These are phyloP conservation scores for Andrena haemorrhoa DNA, from an alignment of 2,888 invertebrate species.

Conservation along the genomic window DNA sequence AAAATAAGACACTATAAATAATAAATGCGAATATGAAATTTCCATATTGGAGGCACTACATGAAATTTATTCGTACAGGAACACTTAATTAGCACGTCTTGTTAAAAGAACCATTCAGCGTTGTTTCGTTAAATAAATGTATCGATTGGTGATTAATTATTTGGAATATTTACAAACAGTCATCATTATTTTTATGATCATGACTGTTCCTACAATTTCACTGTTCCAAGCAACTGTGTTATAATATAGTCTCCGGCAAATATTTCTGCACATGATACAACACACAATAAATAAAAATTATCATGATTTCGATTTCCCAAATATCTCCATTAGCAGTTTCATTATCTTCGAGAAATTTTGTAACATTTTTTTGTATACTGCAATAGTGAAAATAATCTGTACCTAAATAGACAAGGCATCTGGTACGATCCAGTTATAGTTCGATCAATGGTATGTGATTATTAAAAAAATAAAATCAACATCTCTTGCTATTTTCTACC, in stretches of 20 bases:
- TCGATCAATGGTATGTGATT: background rate
- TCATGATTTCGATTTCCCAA: constrained; percentile 10
- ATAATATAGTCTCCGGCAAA: background rate
- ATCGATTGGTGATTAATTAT: constrained; percentile 9
- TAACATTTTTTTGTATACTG: background rate
- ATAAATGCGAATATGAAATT: constrained; percentile 4
- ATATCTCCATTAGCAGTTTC: constrained; percentile 16
- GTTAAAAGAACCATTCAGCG: background rate
- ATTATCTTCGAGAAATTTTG: constrained; percentile 4
- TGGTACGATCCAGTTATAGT: constrained; percentile 3
- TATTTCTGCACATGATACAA: background rate
- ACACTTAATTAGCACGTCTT: constrained; percentile 5
- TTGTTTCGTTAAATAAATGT: background rate
- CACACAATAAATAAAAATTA: constrained; percentile 10
- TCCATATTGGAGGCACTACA: constrained; percentile 15
- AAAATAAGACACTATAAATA: constrained; percentile 11
- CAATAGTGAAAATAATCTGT: constrained; percentile 33
- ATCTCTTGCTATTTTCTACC: background rate
- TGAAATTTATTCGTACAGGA: constrained; percentile 18
- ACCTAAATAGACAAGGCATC: constrained; percentile 28
- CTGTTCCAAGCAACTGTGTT: background rate
- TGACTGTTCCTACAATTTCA: background rate
- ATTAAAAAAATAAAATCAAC: constrained; percentile 40
- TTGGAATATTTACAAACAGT: constrained; percentile 35
- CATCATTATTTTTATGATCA: background rate